phyloP scores from a whole-genome alignment of 2,797 vertebrate genomes.

The Mycteria americana region DNA sequence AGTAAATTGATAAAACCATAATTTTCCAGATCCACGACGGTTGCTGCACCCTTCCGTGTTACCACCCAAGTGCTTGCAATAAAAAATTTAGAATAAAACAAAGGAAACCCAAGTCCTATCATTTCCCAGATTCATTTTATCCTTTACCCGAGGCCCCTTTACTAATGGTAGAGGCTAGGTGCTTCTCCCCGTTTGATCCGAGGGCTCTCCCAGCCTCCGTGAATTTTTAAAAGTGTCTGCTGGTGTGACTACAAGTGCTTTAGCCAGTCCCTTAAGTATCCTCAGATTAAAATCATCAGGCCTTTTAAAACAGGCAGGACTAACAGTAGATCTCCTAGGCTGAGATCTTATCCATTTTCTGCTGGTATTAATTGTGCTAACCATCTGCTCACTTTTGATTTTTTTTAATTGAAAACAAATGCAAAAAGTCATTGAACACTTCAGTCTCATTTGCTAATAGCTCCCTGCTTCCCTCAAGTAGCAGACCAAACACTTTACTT shows the following conservation, averaged over 20 bases:
- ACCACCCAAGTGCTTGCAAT: neutral
- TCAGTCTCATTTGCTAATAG: slow-evolving; percentile 64
- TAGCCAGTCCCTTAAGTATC: neutral
- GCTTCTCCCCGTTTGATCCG: neutral
- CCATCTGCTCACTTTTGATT: slow-evolving; percentile 59
- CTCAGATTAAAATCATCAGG: slow-evolving; percentile 35
- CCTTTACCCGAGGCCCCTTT: neutral
- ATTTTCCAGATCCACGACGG: neutral
- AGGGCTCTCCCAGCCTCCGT: accelerated
- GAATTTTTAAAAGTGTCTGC: neutral
- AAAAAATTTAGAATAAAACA: neutral
- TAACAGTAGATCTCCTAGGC: slow-evolving; percentile 18
- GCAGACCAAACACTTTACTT: slow-evolving; percentile 2
- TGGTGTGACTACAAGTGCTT: neutral
- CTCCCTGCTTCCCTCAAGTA: slow-evolving; percentile 63
- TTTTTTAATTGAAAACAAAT: slow-evolving; percentile 60
- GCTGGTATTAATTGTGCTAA: slow-evolving; percentile 41
- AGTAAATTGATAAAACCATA: accelerated
- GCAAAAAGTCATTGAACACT: slow-evolving; percentile 58
- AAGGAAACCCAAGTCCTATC: neutral
- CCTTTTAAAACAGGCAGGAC: neutral
- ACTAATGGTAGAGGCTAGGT: accelerated
- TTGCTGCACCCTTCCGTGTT: neutral
- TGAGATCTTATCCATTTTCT: slow-evolving; percentile 45
- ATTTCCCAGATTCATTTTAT: neutral